phyloP scores from a whole-genome alignment of 2,113 vertebrate species.

The Limnothrissa miodon region DNA sequence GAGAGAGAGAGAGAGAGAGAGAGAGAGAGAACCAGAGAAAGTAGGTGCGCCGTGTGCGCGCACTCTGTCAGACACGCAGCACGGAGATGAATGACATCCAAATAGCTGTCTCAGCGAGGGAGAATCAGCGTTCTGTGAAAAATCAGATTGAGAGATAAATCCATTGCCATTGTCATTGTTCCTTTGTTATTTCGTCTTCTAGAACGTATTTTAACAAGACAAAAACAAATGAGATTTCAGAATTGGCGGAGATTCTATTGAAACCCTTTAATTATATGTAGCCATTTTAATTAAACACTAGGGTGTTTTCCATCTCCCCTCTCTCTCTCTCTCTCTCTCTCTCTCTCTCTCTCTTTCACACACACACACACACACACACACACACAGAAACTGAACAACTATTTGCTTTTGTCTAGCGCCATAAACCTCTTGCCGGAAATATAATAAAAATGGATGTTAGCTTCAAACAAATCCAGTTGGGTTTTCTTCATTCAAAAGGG shows the following conservation, averaged over 20 bases:
- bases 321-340: background rate
- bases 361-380: conserved; percentile 9
- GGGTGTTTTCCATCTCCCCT: background rate
- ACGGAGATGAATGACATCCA: background rate
- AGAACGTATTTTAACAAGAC: conserved; percentile 39
- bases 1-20: background rate
- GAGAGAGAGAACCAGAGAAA: background rate
- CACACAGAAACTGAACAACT: background rate
- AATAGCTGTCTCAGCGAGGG: background rate
- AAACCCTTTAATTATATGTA: conserved; percentile 39
- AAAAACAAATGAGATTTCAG: conserved; percentile 35
- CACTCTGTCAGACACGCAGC: background rate
- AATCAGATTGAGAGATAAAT: background rate
- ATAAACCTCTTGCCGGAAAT: conserved; percentile 14
- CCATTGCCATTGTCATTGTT: background rate
- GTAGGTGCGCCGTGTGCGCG: background rate
- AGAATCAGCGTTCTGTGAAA: background rate
- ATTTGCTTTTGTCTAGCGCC: conserved; percentile 22
- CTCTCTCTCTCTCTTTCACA: background rate
- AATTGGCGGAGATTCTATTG: background rate
- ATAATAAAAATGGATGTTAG: conserved; percentile 25
- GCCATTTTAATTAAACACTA: conserved; percentile 28
- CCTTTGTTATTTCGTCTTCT: background rate
- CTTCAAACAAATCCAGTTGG: conserved; percentile 16
- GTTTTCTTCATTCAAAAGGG: background rate